These are phyloP conservation scores for Pogoniulus pusillus DNA, from an alignment of 2,797 vertebrate genomes.

Conservation along the genomic window DNA sequence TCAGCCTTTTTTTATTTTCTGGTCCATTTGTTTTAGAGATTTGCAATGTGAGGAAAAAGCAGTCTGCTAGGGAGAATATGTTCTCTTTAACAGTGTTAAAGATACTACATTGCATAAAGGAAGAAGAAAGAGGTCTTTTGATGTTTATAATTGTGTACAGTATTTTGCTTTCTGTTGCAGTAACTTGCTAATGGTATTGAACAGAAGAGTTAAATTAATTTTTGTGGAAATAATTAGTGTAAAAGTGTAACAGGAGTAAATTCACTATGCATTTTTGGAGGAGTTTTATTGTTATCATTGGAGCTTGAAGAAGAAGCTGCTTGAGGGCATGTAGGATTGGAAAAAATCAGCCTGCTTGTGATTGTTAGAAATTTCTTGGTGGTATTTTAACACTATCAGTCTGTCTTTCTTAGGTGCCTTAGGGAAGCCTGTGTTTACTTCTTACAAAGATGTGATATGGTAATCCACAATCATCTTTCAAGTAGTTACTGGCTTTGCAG, in stretches of 20 bases:
- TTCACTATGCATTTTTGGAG: not conserved
- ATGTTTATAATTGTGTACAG: not conserved
- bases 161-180: not conserved
- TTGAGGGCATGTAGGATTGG: not conserved
- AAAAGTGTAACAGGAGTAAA: not conserved
- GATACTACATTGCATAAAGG: not conserved
- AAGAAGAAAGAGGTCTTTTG: not conserved
- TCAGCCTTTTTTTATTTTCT: not conserved
- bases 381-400: conserved; percentile 40
- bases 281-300: not conserved
- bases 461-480: conserved; percentile 47
- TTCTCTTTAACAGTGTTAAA: not conserved
- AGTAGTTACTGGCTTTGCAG: not conserved
- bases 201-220: not conserved
- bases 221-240: not conserved
- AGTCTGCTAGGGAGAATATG: not conserved
- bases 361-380: conserved; percentile 47
- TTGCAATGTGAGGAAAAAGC: not conserved
- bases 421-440: conserved; percentile 52
- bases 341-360: conserved; percentile 12
- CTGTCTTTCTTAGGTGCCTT: conserved; percentile 7
- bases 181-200: not conserved
- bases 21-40: not conserved
- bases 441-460: conserved; percentile 35
- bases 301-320: not conserved